phyloP scores from a whole-genome alignment of 2,797 vertebrate species.

The Bradypodion pumilum region DNA sequence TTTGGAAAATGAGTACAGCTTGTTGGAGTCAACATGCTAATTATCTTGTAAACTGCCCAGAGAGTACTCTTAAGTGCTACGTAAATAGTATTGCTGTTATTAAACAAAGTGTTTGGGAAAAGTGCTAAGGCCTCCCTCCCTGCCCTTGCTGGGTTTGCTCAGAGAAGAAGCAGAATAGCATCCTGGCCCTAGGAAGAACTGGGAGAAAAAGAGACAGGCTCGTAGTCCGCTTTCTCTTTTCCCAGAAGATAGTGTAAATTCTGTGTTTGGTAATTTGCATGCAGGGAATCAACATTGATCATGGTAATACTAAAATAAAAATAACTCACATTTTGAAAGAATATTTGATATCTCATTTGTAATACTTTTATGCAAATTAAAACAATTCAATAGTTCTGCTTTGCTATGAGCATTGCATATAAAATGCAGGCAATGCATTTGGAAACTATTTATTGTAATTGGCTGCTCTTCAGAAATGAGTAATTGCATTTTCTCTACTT shows the following conservation, averaged over 20 bases:
- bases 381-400: slow-evolving; percentile 37
- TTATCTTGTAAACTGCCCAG: too few species aligned
- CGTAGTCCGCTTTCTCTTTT: not conserved
- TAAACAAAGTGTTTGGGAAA: not conserved
- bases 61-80: too few species aligned
- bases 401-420: not conserved
- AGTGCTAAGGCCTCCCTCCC: too few species aligned
- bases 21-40: too few species aligned
- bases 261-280: slow-evolving; percentile 43
- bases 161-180: not conserved
- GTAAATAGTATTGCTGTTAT: too few species aligned
- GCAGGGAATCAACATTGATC: slow-evolving; percentile 23
- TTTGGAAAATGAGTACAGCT: too few species aligned
- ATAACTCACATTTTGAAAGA: slow-evolving; percentile 51
- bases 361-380: slow-evolving; percentile 51
- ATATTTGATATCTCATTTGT: slow-evolving; percentile 55
- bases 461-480: slow-evolving; percentile 25
- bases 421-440: slow-evolving; percentile 16
- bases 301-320: slow-evolving; percentile 56
- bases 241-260: not conserved
- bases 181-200: not conserved
- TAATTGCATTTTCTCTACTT: slow-evolving; percentile 32
- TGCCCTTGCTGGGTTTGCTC: not conserved
- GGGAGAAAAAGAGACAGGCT: not conserved
- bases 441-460: slow-evolving; percentile 19